Evolutionary conservation across 2,888 invertebrate species (phyloP).

Genomic region (Ichneumon xanthorius): DNA sequence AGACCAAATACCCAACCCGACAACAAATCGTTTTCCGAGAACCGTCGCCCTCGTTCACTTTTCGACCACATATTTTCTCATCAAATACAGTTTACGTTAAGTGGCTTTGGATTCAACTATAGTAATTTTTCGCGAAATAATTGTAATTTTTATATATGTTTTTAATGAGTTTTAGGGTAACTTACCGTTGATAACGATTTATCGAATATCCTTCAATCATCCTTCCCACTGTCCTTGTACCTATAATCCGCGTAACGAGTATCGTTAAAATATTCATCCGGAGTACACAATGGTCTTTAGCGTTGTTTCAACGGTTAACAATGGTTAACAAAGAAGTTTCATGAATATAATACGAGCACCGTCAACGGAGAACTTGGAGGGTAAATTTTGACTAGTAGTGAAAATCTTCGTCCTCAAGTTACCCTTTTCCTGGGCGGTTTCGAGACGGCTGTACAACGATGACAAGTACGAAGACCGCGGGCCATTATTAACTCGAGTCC

Average conservation of each 20-base stretch:
- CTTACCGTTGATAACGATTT: too few relatives aligned
- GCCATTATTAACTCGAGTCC: constrained; percentile 77
- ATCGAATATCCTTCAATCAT: background rate
- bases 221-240: background rate
- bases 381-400: constrained; percentile 53
- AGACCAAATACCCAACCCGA: constrained; percentile 16
- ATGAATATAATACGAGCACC: constrained; percentile 30
- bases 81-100: background rate
- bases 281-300: constrained; percentile 18
- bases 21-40: constrained; percentile 31
- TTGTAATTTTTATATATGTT: background rate
- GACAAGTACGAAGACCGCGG: constrained; percentile 63
- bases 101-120: background rate
- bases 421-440: constrained; percentile 49
- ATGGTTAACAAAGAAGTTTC: constrained; percentile 34
- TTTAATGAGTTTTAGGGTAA: background rate
- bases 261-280: background rate
- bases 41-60: background rate
- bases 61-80: background rate
- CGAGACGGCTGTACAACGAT: constrained; percentile 52
- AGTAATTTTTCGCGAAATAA: background rate
- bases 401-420: constrained; percentile 48
- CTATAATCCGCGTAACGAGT: background rate
- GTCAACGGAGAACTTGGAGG: constrained; percentile 16
- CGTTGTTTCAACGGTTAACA: constrained; percentile 20